A percentile compares a stretch with the other conserved stretches of the same genome.
phyloP scores from a whole-genome alignment of 2,888 invertebrate species.

The Bombylius major region DNA sequence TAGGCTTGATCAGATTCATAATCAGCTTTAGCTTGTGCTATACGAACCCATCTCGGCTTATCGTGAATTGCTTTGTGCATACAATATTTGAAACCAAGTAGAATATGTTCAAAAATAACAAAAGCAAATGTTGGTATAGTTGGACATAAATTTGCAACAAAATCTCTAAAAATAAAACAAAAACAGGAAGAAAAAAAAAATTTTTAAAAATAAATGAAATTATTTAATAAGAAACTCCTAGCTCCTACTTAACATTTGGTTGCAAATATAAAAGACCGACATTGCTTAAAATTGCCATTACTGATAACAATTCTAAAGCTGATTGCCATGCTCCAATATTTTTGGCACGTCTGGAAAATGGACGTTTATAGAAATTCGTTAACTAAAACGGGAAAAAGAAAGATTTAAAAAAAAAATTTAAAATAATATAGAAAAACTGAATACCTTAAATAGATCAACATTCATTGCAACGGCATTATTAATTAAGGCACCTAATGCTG shows the following conservation, averaged over 20 bases:
- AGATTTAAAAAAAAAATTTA: neutral
- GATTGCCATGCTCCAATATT: slow-evolving; percentile 71
- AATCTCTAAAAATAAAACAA: slow-evolving; percentile 21
- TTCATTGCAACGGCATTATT: slow-evolving; percentile 65
- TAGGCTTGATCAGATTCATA: slow-evolving; percentile 50
- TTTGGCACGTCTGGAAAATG: slow-evolving; percentile 51
- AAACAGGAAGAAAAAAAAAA: neutral
- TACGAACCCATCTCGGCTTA: slow-evolving; percentile 52
- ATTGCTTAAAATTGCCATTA: slow-evolving; percentile 63
- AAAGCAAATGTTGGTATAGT: slow-evolving; percentile 39
- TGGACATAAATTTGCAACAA: slow-evolving; percentile 28
- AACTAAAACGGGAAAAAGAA: slow-evolving; percentile 26
- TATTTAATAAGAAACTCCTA: neutral
- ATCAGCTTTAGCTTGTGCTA: slow-evolving; percentile 47
- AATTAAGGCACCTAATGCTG: slow-evolving; percentile 58
- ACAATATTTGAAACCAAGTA: slow-evolving; percentile 49
- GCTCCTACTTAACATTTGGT: slow-evolving; percentile 42
- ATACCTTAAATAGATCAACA: slow-evolving; percentile 56
- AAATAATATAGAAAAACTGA: neutral
- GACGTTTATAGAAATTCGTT: slow-evolving; percentile 54
- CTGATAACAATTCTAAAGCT: slow-evolving; percentile 37
- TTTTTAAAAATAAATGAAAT: neutral
- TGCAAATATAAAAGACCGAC: slow-evolving; percentile 58
- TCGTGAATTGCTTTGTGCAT: slow-evolving; percentile 57
- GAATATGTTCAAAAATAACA: slow-evolving; percentile 55